Conservation (phyloP, 1,140 invertebrate genomes). For the Apis dorsata region DNA sequence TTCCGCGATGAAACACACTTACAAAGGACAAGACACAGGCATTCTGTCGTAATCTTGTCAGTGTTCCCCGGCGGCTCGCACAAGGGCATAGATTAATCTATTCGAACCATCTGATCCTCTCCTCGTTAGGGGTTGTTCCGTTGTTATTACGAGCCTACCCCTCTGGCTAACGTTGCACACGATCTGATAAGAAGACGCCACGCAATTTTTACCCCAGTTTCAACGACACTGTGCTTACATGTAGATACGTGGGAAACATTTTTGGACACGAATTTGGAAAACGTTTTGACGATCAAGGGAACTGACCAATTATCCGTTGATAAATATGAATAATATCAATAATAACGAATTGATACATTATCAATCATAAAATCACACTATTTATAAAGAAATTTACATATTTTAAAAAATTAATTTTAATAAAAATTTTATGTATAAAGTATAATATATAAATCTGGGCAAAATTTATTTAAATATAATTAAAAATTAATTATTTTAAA, state of each 20-base stretch:
- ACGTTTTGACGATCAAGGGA: not conserved
- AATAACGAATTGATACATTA: too few relatives aligned
- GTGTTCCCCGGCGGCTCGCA: not conserved
- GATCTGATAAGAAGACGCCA: slow-evolving; percentile 36
- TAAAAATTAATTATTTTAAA: too few relatives aligned
- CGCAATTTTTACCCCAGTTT: slow-evolving; percentile 43
- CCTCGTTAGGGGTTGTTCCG: slow-evolving; percentile 44
- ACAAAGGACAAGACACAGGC: not conserved
- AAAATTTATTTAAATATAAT: too few relatives aligned
- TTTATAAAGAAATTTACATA: too few relatives aligned
- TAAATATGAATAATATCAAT: too few relatives aligned
- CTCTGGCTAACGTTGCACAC: not conserved
- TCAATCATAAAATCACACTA: too few relatives aligned
- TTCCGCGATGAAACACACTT: slow-evolving; percentile 18
- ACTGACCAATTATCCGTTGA: too few relatives aligned
- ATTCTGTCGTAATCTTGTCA: slow-evolving; percentile 26
- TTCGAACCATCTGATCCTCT: slow-evolving; percentile 43
- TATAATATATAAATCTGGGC: too few relatives aligned
- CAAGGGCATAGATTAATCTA: slow-evolving; percentile 41
- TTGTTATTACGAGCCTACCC: slow-evolving; percentile 28
- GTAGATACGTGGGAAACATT: slow-evolving; percentile 6
- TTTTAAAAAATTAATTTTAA: too few relatives aligned
- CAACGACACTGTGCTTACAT: not conserved
- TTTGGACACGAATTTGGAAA: not conserved
- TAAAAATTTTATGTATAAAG: too few relatives aligned